These are phyloP conservation scores for Pampus argenteus DNA, from an alignment of 2,797 vertebrate species.

Conservation along the genomic window DNA sequence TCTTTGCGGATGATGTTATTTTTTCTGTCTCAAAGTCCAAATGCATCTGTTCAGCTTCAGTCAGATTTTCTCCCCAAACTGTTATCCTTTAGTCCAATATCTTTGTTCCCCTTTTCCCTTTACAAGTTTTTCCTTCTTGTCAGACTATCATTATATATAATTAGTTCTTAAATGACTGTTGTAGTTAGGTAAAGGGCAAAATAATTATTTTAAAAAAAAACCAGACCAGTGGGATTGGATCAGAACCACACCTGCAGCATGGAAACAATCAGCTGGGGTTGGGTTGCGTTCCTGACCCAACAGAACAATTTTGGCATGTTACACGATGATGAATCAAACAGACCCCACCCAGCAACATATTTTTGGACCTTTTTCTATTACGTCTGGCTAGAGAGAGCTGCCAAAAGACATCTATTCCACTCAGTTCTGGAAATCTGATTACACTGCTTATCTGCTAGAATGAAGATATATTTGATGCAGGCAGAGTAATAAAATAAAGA, in stretches of 20 bases:
- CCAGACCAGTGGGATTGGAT: neutral
- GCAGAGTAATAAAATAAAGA: constrained; percentile 19
- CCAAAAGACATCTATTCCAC: constrained; percentile 15
- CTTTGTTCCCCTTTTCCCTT: neutral
- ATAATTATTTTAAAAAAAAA: neutral
- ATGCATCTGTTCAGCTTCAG: neutral
- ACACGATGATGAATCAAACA: constrained; percentile 58
- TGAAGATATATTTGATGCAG: constrained; percentile 17
- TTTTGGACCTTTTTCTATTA: neutral
- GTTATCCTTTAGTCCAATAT: neutral
- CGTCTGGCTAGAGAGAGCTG: constrained; percentile 1
- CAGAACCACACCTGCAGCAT: constrained; percentile 63
- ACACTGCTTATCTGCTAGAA: neutral
- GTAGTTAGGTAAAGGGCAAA: constrained; percentile 24
- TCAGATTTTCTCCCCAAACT: neutral
- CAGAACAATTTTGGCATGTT: constrained; percentile 55
- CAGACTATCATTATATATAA: constrained; percentile 25
- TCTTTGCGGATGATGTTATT: neutral
- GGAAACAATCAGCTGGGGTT: constrained; percentile 64
- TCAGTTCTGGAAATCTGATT: constrained; percentile 11
- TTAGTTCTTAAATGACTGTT: constrained; percentile 22
- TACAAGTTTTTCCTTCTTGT: neutral
- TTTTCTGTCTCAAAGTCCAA: neutral
- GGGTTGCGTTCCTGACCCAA: constrained; percentile 62
- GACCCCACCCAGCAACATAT: constrained; percentile 36